These are phyloP conservation scores for Squalus acanthias DNA, from an alignment of 2,797 vertebrate genomes.

Conservation along the genomic window DNA sequence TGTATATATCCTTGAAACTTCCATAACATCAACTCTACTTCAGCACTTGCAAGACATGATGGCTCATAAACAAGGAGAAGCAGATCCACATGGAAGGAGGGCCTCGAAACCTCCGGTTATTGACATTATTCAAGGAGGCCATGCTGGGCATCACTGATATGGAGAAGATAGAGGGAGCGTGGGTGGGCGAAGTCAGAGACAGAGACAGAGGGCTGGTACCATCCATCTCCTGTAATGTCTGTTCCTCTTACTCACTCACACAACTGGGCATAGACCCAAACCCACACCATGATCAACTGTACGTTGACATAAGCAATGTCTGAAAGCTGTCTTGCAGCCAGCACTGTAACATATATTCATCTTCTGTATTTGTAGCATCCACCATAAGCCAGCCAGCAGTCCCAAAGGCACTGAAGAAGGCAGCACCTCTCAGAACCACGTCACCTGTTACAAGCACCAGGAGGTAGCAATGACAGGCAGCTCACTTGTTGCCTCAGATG, in stretches of 20 bases:
- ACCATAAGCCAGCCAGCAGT: neutral
- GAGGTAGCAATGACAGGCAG: too few species aligned
- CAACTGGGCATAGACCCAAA: neutral
- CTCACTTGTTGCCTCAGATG: too few species aligned
- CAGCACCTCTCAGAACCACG: too few species aligned
- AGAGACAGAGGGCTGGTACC: neutral
- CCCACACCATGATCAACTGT: neutral
- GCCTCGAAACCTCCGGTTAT: neutral
- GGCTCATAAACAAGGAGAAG: neutral
- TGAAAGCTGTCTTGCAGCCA: neutral
- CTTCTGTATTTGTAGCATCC: neutral
- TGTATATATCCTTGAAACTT: neutral
- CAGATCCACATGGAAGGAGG: neutral
- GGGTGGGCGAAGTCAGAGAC: neutral
- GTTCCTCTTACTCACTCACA: neutral
- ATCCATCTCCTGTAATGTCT: neutral
- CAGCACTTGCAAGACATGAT: neutral
- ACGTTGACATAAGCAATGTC: neutral
- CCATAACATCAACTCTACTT: neutral
- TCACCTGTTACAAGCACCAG: too few species aligned
- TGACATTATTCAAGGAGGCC: neutral
- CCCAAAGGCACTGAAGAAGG: too few species aligned
- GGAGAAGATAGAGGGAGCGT: neutral
- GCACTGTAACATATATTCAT: neutral
- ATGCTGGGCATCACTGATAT: neutral